These are phyloP conservation scores for Cydia pomonella DNA, from an alignment of 1,140 invertebrate genomes.

Conservation along the genomic window DNA sequence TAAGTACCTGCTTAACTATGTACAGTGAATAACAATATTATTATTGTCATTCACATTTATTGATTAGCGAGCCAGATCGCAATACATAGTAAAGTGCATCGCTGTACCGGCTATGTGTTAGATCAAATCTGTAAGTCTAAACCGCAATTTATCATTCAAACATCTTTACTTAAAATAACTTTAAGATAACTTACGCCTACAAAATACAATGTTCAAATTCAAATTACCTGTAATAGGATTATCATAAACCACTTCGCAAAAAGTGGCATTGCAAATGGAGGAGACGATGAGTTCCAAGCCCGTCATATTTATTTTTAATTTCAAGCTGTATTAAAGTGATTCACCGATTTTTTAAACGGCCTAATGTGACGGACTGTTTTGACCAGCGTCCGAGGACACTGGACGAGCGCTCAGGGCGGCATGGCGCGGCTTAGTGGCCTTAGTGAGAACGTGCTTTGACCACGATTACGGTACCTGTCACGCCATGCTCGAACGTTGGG, in stretches of 20 bases:
- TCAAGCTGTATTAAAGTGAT: not conserved
- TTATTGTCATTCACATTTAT: too few relatives aligned
- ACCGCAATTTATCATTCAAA: too few relatives aligned
- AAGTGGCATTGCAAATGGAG: constrained; percentile 67
- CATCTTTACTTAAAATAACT: too few relatives aligned
- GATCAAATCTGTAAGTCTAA: too few relatives aligned
- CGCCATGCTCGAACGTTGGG: constrained; percentile 3
- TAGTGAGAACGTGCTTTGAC: constrained; percentile 18
- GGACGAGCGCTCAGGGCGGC: constrained; percentile 19
- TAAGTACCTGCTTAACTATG: too few relatives aligned
- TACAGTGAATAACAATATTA: too few relatives aligned
- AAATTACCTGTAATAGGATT: constrained; percentile 45
- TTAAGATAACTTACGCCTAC: too few relatives aligned
- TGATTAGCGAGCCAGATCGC: too few relatives aligned
- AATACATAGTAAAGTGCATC: too few relatives aligned
- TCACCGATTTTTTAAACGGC: constrained; percentile 6
- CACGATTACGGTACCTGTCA: constrained; percentile 8
- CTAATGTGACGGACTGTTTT: not conserved
- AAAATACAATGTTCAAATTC: not conserved
- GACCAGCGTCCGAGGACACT: constrained; percentile 33
- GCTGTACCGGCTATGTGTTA: too few relatives aligned
- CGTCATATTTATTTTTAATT: constrained; percentile 54
- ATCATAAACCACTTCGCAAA: constrained; percentile 61
- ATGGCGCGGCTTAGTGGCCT: constrained; percentile 4
- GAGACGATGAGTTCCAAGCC: constrained; percentile 70